These are phyloP conservation scores for Sphinx pinastri DNA, from an alignment of 2,888 invertebrate species.

Conservation along the genomic window DNA sequence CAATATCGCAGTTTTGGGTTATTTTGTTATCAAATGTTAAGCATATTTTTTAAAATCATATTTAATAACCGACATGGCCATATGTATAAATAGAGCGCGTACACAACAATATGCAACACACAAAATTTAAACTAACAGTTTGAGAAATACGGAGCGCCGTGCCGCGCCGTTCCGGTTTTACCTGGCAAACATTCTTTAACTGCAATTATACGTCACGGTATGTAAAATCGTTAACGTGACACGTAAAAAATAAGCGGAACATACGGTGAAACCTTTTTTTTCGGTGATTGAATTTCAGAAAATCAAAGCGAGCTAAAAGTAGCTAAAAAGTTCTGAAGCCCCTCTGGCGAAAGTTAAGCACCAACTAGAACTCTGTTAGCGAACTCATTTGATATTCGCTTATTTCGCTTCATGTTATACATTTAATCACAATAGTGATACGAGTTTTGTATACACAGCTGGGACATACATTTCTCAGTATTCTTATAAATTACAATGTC, in stretches of 20 bases:
- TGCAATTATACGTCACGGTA: background rate
- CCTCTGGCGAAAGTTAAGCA: conserved; percentile 42
- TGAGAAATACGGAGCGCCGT: too few species aligned
- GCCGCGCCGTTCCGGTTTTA: too few species aligned
- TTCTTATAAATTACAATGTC: background rate
- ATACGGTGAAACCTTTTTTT: conserved; percentile 19
- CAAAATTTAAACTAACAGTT: too few species aligned
- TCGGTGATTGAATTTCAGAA: conserved; percentile 32
- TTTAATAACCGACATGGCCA: too few species aligned
- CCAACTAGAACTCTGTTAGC: conserved; percentile 44
- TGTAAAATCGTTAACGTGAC: background rate
- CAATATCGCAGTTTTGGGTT: too few species aligned
- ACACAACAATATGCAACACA: too few species aligned
- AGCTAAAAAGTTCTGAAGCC: conserved; percentile 42
- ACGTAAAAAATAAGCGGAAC: background rate
- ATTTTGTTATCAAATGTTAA: too few species aligned
- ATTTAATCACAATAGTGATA: conserved; percentile 36
- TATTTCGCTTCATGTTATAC: conserved; percentile 29
- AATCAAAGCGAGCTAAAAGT: conserved; percentile 32
- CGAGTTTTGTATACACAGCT: background rate
- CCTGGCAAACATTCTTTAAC: background rate
- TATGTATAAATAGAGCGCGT: too few species aligned
- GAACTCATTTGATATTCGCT: conserved; percentile 54
- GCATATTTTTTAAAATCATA: too few species aligned
- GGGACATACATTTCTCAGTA: background rate